Conservation (phyloP, 2,113 vertebrate genomes). For the Gallinago undulata region DNA sequence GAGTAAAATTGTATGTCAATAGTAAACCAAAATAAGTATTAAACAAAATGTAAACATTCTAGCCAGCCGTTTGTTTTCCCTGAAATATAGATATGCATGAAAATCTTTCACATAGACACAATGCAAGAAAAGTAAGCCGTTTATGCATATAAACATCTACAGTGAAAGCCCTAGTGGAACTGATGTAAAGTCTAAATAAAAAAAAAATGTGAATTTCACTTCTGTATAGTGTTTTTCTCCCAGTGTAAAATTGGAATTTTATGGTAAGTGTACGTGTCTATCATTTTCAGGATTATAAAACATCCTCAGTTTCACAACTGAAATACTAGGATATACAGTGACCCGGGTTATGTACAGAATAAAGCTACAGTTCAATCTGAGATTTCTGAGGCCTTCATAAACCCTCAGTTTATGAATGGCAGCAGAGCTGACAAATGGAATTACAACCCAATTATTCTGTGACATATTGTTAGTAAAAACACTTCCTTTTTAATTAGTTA, state of each 20-base stretch:
- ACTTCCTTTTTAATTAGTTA: constrained; percentile 51
- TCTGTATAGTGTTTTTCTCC: neutral
- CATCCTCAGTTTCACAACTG: neutral
- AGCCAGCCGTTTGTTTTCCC: neutral
- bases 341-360: constrained; percentile 8
- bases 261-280: neutral
- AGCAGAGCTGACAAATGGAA: constrained; percentile 26
- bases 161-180: neutral
- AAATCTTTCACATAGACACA: neutral
- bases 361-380: constrained; percentile 33
- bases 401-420: constrained; percentile 37
- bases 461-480: constrained; percentile 7
- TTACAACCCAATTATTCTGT: constrained; percentile 37
- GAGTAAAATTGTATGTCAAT: neutral
- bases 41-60: neutral
- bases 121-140: neutral
- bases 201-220: neutral
- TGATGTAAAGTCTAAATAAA: neutral
- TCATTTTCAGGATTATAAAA: constrained; percentile 23
- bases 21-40: neutral
- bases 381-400: constrained; percentile 38
- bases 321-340: constrained; percentile 13
- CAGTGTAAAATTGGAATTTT: neutral
- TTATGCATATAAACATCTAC: neutral
- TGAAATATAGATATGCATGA: neutral